A percentile compares a stretch with the other conserved stretches of the same genome.
Evolutionary conservation across 2,113 vertebrate species (phyloP).

Genomic region (Cephalophus harveyi): DNA sequence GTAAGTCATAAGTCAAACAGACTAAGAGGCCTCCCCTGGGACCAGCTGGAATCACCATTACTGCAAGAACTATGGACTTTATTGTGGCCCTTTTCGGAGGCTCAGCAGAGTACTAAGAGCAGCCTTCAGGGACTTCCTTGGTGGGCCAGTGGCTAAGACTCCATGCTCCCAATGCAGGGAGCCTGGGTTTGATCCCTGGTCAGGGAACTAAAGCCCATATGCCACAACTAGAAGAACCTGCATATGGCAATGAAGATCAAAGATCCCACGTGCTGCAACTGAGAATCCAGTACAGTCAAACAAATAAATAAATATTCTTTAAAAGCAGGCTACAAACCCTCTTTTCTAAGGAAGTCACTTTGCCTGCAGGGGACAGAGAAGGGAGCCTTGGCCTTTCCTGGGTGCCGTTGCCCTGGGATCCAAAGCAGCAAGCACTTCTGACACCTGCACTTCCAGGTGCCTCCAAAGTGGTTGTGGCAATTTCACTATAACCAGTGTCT

Average conservation of each 20-base stretch:
- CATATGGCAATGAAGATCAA: neutral
- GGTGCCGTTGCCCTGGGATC: neutral
- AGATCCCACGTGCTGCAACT: neutral
- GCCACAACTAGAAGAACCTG: neutral
- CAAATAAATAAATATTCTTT: neutral
- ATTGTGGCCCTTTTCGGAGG: neutral
- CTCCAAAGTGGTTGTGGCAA: neutral
- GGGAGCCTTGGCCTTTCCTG: neutral
- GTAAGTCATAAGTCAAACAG: too few species aligned
- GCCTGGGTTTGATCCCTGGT: neutral
- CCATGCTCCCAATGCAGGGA: neutral
- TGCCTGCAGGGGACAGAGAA: neutral
- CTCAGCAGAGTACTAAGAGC: neutral
- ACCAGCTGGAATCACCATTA: neutral
- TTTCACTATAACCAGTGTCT: neutral
- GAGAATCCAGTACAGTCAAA: neutral
- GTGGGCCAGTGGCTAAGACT: neutral
- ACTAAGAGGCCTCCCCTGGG: neutral
- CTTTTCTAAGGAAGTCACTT: neutral
- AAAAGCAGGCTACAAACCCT: neutral
- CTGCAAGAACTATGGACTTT: neutral
- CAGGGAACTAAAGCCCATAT: neutral
- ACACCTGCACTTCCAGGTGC: neutral
- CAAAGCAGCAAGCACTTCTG: neutral
- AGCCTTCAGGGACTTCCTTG: neutral